Percentiles rank a stretch among this genome's conserved stretches.
Evolutionary conservation across 37 sponge, comb jelly and placozoan species (phyloP).

Genomic region (Oopsacas minuta): DNA sequence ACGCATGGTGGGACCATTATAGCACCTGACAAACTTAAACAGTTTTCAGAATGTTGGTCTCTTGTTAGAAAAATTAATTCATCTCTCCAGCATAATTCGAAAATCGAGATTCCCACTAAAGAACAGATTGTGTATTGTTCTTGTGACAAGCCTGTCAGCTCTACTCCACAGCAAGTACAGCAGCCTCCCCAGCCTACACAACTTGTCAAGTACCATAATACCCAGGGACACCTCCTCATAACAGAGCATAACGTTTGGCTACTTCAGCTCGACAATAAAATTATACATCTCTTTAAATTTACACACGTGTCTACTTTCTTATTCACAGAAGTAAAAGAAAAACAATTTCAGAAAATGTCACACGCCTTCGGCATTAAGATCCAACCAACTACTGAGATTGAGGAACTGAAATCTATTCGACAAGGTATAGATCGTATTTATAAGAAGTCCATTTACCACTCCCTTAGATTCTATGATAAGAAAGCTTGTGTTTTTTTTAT

Average conservation of each 20-base stretch:
- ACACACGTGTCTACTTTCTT: background rate
- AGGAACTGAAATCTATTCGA: background rate
- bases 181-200: background rate
- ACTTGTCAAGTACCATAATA: background rate
- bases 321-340: background rate
- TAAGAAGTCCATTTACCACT: background rate
- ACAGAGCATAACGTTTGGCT: constrained; percentile 3
- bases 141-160: background rate
- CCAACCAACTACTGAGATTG: background rate
- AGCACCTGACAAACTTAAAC: background rate
- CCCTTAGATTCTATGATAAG: background rate
- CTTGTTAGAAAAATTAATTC: background rate
- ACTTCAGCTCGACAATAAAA: background rate
- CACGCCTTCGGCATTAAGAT: background rate
- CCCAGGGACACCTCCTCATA: background rate
- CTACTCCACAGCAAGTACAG: background rate
- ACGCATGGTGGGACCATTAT: background rate
- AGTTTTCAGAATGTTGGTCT: background rate
- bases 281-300: background rate
- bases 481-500: background rate
- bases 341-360: background rate
- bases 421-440: background rate
- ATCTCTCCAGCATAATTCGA: background rate
- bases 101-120: background rate
- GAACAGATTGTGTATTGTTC: background rate